phyloP scores from a whole-genome alignment of 1,140 invertebrate genomes.

The Grapholita molesta region DNA sequence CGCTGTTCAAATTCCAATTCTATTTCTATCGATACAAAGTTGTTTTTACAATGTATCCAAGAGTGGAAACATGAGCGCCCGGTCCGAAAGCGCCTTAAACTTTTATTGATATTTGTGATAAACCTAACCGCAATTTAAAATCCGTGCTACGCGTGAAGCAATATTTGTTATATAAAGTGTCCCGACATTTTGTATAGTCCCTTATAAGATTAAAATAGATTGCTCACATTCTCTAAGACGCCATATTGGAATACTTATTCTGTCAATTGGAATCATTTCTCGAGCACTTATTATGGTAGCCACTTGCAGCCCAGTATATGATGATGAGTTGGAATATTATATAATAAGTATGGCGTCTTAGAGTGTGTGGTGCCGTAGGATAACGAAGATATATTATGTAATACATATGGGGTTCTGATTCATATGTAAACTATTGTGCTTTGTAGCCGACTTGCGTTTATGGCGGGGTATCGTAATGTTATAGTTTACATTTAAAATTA shows the following conservation, averaged over 20 bases:
- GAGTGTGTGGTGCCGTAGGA: background rate
- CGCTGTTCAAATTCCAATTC: background rate
- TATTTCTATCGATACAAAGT: background rate
- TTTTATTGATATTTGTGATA: background rate
- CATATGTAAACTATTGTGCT: constrained; percentile 7
- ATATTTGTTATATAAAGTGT: constrained; percentile 15
- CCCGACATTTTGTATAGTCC: constrained; percentile 9
- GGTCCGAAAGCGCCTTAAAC: background rate
- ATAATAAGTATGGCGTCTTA: background rate
- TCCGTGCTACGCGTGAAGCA: background rate
- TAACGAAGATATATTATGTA: constrained; percentile 7
- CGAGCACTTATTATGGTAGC: background rate
- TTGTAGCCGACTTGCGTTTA: background rate
- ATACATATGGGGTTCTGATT: constrained; percentile 1
- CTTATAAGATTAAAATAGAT: background rate
- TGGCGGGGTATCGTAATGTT: background rate
- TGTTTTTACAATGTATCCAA: background rate
- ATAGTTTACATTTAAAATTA: background rate
- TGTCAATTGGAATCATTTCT: background rate
- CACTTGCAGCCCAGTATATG: background rate
- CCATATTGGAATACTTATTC: background rate
- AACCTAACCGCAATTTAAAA: background rate
- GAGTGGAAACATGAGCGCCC: background rate
- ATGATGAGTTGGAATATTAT: background rate
- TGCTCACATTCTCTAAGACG: background rate